phyloP scores from a whole-genome alignment of 2,888 invertebrate species.

The Synanthedon vespiformis region DNA sequence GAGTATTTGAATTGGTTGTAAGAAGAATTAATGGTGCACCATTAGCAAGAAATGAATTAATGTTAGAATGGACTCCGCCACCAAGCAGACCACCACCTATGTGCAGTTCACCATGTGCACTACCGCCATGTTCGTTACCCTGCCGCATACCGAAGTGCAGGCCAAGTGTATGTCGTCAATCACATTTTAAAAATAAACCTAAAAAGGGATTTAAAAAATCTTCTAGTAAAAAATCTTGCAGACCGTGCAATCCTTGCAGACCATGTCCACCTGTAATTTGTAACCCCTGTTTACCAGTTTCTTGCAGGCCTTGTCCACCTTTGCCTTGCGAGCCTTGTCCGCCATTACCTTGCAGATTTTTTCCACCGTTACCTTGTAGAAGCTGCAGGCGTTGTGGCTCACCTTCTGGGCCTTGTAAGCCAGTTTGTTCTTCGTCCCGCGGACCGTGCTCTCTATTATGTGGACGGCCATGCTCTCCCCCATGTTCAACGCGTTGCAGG shows the following conservation, averaged over 20 bases:
- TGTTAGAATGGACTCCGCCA: slow-evolving; percentile 62
- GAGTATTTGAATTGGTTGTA: slow-evolving; percentile 57
- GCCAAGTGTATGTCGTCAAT: slow-evolving; percentile 1
- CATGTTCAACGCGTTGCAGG: slow-evolving; percentile 13
- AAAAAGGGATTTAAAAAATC: no score
- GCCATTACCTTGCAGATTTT: not conserved
- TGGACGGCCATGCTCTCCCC: not conserved
- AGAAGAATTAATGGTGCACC: slow-evolving; percentile 51
- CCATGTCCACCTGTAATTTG: not conserved
- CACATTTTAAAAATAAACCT: slow-evolving; percentile 11
- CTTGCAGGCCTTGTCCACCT: slow-evolving; percentile 8
- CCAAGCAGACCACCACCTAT: slow-evolving; percentile 11
- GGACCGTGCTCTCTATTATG: no score
- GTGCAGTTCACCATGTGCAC: slow-evolving; percentile 1
- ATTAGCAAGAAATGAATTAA: slow-evolving; percentile 52
- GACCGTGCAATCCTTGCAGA: slow-evolving; percentile 9
- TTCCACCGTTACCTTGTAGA: slow-evolving; percentile 11
- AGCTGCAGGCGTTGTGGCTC: slow-evolving; percentile 10
- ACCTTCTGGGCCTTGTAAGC: not conserved
- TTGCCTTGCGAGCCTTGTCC: not conserved
- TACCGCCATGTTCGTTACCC: slow-evolving; percentile 8
- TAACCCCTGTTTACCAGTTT: not conserved
- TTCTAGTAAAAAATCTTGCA: slow-evolving; percentile 24
- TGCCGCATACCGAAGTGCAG: slow-evolving; percentile 9
- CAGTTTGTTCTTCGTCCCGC: not conserved